phyloP scores from a whole-genome alignment of 2,797 vertebrate genomes.

The Smutsia temminckii region DNA sequence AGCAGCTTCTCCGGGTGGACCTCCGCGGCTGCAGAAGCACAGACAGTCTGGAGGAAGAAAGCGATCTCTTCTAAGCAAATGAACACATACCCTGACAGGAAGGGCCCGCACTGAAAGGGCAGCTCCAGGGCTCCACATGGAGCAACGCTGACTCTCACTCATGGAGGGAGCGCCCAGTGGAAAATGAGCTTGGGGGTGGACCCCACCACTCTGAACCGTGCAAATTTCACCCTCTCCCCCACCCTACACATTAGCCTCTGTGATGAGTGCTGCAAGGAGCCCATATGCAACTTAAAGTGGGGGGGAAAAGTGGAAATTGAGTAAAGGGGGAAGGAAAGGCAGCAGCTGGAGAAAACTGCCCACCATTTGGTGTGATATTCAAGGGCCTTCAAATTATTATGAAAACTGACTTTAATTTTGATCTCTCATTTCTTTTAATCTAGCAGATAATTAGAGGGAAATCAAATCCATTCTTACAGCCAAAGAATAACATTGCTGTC shows the following conservation, averaged over 20 bases:
- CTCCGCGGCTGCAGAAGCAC: not conserved
- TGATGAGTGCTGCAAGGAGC: not conserved
- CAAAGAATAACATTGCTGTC: constrained; percentile 77
- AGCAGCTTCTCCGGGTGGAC: not conserved
- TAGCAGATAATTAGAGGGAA: constrained; percentile 84
- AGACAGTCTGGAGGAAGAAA: not conserved
- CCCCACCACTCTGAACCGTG: not conserved
- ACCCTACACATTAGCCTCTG: not conserved
- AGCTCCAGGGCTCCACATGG: not conserved
- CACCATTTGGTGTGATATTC: constrained; percentile 48
- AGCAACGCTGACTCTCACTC: not conserved
- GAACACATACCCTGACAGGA: not conserved
- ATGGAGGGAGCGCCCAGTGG: accelerated
- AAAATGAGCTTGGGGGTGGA: not conserved
- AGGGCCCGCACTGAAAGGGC: accelerated
- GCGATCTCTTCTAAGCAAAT: not conserved
- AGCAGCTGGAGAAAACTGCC: constrained; percentile 42
- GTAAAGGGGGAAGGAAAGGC: constrained; percentile 52
- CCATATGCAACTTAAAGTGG: not conserved
- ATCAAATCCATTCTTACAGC: constrained; percentile 79
- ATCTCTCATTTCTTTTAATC: constrained; percentile 86
- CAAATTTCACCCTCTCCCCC: not conserved
- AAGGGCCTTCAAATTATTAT: constrained; percentile 76
- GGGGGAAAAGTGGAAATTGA: constrained; percentile 55
- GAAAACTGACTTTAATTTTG: constrained; percentile 81